These are phyloP conservation scores for Lordiphosa fenestrarum DNA, from an alignment of 2,888 invertebrate genomes.

Conservation along the genomic window DNA sequence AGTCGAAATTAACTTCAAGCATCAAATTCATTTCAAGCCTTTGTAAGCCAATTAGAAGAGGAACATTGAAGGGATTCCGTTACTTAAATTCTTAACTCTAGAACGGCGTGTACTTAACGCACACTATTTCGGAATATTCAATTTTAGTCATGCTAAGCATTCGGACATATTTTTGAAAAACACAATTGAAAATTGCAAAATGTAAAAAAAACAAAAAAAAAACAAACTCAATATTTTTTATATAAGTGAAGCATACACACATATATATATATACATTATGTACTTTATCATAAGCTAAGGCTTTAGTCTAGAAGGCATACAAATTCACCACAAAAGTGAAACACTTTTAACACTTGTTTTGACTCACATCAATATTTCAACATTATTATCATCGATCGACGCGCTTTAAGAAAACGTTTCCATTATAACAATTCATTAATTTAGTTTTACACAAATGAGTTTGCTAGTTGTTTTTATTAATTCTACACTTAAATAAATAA, in stretches of 20 bases:
- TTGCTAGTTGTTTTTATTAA: conserved; percentile 53
- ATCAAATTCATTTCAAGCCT: conserved; percentile 49
- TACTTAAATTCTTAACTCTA: conserved; percentile 56
- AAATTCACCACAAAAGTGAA: conserved; percentile 26
- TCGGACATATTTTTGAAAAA: conserved; percentile 58
- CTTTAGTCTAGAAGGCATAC: conserved; percentile 39
- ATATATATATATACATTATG: conserved; percentile 32
- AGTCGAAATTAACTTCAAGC: conserved; percentile 35
- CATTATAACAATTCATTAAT: conserved; percentile 61
- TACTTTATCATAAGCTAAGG: conserved; percentile 8
- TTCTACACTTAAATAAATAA: conserved; percentile 33
- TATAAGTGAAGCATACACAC: conserved; percentile 60
- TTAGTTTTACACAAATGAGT: conserved; percentile 46
- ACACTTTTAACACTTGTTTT: conserved; percentile 58
- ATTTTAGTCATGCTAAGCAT: conserved; percentile 59
- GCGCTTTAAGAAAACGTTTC: conserved; percentile 60
- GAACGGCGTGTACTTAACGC: conserved; percentile 58
- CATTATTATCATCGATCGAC: conserved; percentile 35
- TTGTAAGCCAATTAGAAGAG: conserved; percentile 54
- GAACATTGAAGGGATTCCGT: conserved; percentile 50
- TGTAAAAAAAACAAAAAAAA: too few relatives aligned
- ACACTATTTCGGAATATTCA: conserved; percentile 27
- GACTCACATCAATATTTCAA: not conserved
- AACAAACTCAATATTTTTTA: conserved; percentile 42
- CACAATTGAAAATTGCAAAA: conserved; percentile 43